A percentile compares a stretch with the other conserved stretches of the same genome.
phyloP scores from a whole-genome alignment of 2,113 vertebrate genomes.

The Bubo blakistoni region DNA sequence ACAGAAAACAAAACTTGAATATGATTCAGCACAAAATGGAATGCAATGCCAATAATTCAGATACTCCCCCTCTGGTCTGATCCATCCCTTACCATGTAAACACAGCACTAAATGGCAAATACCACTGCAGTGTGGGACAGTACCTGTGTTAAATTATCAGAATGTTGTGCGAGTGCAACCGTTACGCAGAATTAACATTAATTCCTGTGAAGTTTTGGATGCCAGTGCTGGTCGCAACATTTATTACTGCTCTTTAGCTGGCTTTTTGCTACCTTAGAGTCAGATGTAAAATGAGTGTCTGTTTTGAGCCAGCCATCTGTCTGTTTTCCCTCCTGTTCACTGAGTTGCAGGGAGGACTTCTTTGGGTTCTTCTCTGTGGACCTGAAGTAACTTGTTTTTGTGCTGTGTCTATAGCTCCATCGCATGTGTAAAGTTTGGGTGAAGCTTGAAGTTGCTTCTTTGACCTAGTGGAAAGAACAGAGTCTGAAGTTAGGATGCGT shows the following conservation, averaged over 20 bases:
- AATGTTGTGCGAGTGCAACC: conserved; percentile 54
- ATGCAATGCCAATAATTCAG: conserved; percentile 74
- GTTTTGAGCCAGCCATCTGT: conserved; percentile 50
- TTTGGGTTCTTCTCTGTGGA: conserved; percentile 62
- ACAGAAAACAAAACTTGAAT: conserved; percentile 78
- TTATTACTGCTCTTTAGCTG: conserved; percentile 64
- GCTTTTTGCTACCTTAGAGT: conserved; percentile 64
- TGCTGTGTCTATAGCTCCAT: conserved; percentile 27
- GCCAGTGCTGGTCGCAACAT: conserved; percentile 40
- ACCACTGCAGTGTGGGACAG: conserved; percentile 47
- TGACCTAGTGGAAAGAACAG: conserved; percentile 55
- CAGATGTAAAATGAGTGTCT: conserved; percentile 63
- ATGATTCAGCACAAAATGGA: conserved; percentile 78
- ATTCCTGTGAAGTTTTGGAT: conserved; percentile 66
- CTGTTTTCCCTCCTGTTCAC: conserved; percentile 57
- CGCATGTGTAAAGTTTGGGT: conserved; percentile 29
- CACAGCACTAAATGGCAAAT: conserved; percentile 63
- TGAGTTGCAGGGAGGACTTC: conserved; percentile 57
- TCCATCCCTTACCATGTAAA: conserved; percentile 72
- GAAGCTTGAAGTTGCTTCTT: conserved; percentile 7
- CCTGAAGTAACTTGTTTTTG: conserved; percentile 57
- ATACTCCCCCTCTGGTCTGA: conserved; percentile 69
- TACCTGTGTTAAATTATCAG: conserved; percentile 67
- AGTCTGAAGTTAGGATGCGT: conserved; percentile 35
- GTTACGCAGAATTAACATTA: conserved; percentile 62